A percentile compares a stretch with the other conserved stretches of the same genome.
Conservation (phyloP, 30 jellyfish, hydroid and myxozoan species). For the Mastigias papua region DNA sequence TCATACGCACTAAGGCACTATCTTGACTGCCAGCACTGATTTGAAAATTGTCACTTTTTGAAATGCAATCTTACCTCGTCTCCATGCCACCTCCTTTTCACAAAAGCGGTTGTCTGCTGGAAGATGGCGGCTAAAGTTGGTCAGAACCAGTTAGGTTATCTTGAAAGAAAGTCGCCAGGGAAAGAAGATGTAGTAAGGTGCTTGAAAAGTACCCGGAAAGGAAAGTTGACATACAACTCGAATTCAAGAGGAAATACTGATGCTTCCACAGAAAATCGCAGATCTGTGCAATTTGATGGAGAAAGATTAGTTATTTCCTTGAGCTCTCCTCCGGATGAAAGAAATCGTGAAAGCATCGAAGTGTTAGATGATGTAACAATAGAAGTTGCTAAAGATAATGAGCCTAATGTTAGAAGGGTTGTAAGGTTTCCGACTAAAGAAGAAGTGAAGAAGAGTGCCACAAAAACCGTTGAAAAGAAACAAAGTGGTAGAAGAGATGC, state of each 20-base stretch:
- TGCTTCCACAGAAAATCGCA: neutral
- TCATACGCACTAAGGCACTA: too few relatives aligned
- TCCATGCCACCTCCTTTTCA: neutral
- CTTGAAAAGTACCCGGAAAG: slow-evolving; percentile 66
- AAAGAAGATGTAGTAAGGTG: slow-evolving; percentile 45
- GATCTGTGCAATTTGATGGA: neutral
- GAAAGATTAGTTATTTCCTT: slow-evolving; percentile 34
- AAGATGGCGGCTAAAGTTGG: slow-evolving; percentile 3
- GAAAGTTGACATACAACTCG: slow-evolving; percentile 42
- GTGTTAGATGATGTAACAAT: neutral
- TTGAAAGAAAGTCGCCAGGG: slow-evolving; percentile 30
- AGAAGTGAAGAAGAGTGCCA: neutral
- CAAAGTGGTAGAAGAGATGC: neutral
- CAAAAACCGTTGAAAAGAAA: neutral
- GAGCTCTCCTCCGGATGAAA: slow-evolving; percentile 51
- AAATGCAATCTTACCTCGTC: too few relatives aligned
- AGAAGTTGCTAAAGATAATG: neutral
- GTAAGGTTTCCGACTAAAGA: neutral
- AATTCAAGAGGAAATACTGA: neutral
- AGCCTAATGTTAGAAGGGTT: neutral
- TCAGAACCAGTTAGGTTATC: neutral
- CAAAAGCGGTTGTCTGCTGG: neutral
- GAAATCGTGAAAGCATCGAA: neutral
- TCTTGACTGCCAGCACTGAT: too few relatives aligned
- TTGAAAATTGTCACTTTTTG: too few relatives aligned